Percentiles rank a stretch among this genome's conserved stretches.
Conservation (phyloP, 2,797 vertebrate species). For the Salmo trutta region DNA sequence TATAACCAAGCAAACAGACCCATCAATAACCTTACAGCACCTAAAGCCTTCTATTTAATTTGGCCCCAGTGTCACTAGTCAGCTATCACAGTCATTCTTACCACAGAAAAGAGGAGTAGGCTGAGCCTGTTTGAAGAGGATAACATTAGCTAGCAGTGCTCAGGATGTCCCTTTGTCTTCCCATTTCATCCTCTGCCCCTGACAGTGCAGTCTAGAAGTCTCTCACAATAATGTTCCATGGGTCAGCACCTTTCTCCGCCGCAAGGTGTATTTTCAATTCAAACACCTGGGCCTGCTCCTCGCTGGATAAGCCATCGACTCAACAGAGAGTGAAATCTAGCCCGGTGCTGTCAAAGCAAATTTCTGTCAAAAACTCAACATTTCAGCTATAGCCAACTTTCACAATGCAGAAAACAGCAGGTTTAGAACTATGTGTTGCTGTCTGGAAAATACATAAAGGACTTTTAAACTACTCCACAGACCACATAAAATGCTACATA, state of each 20-base stretch:
- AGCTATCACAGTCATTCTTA: not conserved
- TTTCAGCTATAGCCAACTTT: conserved; percentile 9
- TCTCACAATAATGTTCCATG: not conserved
- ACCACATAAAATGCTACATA: conserved; percentile 9
- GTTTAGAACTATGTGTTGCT: not conserved
- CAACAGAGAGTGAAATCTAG: conserved; percentile 4
- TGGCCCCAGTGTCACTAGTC: not conserved
- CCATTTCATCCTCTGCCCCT: conserved; percentile 1
- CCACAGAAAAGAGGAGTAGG: not conserved
- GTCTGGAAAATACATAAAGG: not conserved
- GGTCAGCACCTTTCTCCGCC: conserved; percentile 10
- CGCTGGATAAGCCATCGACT: conserved; percentile 11
- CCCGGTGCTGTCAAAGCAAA: conserved; percentile 11
- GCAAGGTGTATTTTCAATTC: conserved; percentile 12
- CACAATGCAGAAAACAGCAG: conserved; percentile 2
- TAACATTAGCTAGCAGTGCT: conserved; percentile 15
- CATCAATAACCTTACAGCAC: not conserved
- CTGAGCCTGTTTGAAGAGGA: not conserved
- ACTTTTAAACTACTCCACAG: not conserved
- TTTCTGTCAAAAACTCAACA: conserved; percentile 24
- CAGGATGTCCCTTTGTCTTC: not conserved
- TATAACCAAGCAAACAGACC: not conserved
- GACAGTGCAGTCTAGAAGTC: not conserved
- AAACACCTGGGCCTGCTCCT: conserved; percentile 14
- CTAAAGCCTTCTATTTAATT: not conserved